Evolutionary conservation across 2,888 invertebrate species (phyloP), one percentile per base, ranked within the genome.

Genomic region (Athrips mouffetella): DNA sequence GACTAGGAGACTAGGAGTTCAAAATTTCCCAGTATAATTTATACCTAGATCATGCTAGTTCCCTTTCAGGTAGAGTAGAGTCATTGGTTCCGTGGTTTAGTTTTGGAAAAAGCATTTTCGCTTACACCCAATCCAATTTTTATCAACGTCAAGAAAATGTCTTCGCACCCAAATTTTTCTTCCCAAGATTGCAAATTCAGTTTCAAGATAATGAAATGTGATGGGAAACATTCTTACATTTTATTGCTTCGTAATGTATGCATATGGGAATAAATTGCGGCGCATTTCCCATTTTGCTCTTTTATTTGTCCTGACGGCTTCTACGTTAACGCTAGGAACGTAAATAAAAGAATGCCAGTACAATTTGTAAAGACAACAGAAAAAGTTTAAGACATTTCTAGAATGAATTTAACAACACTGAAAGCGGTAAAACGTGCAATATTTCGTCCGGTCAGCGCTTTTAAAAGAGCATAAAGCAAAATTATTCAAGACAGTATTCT

Each of bases 101-200:
- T n/a, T n/a, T n/a, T n/a, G n/a, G n/a, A n/a, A n/a, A n/a, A n/a
- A n/a, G n/a, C n/a, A n/a, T n/a, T n/a, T n/a, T n/a, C n/a, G n/a
- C n/a, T n/a, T n/a, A n/a, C n/a, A 6, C 31, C 11, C 4, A 15
- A 1, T 13, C 13, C 8, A 33, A 33, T 33, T 33, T 16, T 33
- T 33, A 4, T 53, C 54, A 58, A 60, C 54, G 57, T 59, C 33
- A 15, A 33, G 16, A n/a, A 16, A 33, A 13, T 16, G 33, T 49
- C 44, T 49, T 52, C 15, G 39, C 27, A 44, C 46, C 21, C 11
- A 15, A n/a, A n/a, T 39, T 47, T 37, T 41, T 23, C 39, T 25
- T 15, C 30, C 18, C 35, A 41, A 18, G 18, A 37, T 37, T 11
- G 37, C 37, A 37, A 37, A 37, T 37, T 41, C 29, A 23, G 16